Evolutionary conservation across 2,888 invertebrate species (phyloP).

Genomic region (Stenolophus ochropezus): DNA sequence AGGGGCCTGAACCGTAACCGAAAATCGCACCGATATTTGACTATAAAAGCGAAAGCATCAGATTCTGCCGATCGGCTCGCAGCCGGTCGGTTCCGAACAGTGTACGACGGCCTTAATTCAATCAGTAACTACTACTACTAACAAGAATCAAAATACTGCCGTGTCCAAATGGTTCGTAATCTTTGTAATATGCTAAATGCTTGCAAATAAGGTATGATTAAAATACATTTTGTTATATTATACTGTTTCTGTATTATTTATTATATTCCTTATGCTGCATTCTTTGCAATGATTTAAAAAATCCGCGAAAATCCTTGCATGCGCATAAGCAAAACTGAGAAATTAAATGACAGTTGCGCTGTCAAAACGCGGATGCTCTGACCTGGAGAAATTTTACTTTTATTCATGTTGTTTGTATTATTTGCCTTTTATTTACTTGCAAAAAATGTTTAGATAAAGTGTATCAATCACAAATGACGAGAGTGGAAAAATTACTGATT

Average conservation of each 20-base stretch:
- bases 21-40: no score
- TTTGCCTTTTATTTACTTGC: constrained; percentile 15
- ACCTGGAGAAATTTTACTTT: not conserved
- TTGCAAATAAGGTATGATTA: no score
- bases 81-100: no score
- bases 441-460: constrained; percentile 39
- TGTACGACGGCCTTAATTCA: no score
- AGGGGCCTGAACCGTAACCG: no score
- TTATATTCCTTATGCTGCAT: not conserved
- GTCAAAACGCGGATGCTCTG: constrained; percentile 40
- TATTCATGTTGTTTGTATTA: constrained; percentile 16
- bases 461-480: constrained; percentile 5
- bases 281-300: constrained; percentile 21
- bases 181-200: no score
- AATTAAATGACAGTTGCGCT: constrained; percentile 50
- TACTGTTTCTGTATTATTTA: not conserved
- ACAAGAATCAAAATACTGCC: no score
- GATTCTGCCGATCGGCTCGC: no score
- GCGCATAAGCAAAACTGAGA: not conserved
- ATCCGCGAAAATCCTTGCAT: not conserved
- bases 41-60: no score
- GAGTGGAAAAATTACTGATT: constrained; percentile 7
- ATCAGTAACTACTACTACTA: no score
- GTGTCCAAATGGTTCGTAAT: no score
- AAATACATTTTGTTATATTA: no score